These are phyloP conservation scores for Ranitomeya variabilis DNA, from an alignment of 2,113 vertebrate genomes.

Conservation along the genomic window DNA sequence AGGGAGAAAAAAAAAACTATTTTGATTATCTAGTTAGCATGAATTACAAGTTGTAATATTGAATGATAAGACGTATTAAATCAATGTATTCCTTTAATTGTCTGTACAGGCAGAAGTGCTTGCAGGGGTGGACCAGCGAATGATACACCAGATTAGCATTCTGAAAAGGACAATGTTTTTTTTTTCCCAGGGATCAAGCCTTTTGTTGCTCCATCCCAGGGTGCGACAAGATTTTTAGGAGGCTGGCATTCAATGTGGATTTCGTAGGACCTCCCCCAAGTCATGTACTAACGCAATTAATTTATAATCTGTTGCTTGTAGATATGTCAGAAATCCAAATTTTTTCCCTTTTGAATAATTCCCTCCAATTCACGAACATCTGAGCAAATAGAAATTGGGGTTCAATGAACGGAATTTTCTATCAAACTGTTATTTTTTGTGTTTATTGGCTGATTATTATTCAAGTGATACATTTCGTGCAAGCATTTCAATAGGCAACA, in stretches of 20 bases:
- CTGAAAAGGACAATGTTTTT: conserved; percentile 81
- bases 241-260: conserved; percentile 59
- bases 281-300: neutral
- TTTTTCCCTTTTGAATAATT: neutral
- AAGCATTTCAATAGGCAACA: too few species aligned
- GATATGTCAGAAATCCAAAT: too few species aligned
- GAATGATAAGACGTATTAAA: conserved; percentile 76
- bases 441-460: too few species aligned
- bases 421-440: too few species aligned
- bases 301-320: neutral
- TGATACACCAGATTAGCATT: conserved; percentile 92
- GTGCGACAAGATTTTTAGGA: conserved; percentile 69
- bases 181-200: conserved; percentile 87
- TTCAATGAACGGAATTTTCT: too few species aligned
- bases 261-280: neutral
- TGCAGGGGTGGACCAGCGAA: conserved; percentile 78
- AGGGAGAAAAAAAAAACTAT: conserved; percentile 68
- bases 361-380: neutral
- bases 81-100: conserved; percentile 80
- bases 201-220: conserved; percentile 86
- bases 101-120: conserved; percentile 77
- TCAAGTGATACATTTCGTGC: too few species aligned
- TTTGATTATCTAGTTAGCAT: conserved; percentile 76
- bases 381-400: neutral
- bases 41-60: conserved; percentile 77